A percentile compares a stretch with the other conserved stretches of the same genome.
These are phyloP conservation scores for Bombus impatiens DNA, from an alignment of 1,140 invertebrate genomes.

Conservation along the genomic window DNA sequence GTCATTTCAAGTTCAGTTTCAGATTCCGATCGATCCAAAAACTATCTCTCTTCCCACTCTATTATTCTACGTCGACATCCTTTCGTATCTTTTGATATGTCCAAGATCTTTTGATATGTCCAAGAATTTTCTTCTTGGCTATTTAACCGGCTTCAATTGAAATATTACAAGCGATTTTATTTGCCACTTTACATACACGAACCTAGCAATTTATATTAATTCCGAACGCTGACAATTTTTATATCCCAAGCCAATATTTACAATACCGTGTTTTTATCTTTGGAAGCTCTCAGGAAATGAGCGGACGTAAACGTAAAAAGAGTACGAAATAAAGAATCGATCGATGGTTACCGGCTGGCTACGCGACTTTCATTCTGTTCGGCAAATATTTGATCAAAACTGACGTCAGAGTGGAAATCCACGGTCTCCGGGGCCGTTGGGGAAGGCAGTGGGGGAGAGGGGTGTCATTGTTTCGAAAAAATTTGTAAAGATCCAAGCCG, in stretches of 20 bases:
- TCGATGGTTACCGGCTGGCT: slow-evolving; percentile 40
- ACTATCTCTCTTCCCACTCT: neutral
- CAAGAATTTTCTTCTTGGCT: neutral
- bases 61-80: neutral
- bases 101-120: neutral
- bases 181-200: too few species aligned
- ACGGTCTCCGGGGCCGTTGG: slow-evolving; percentile 40
- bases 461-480: slow-evolving; percentile 60
- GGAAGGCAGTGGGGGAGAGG: too few species aligned
- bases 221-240: neutral
- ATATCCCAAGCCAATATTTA: neutral
- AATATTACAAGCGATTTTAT: neutral
- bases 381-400: slow-evolving; percentile 69
- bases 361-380: slow-evolving; percentile 63
- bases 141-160: neutral
- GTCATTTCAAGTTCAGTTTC: neutral
- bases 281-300: neutral
- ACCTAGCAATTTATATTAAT: neutral
- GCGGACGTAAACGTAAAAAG: neutral
- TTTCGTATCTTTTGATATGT: neutral
- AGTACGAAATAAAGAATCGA: slow-evolving; percentile 57
- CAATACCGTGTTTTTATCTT: neutral
- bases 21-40: neutral
- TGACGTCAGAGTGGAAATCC: slow-evolving; percentile 63
- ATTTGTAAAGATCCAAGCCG: slow-evolving; percentile 64